Conservation (phyloP, 2,888 invertebrate species). For the Altica lythri region DNA sequence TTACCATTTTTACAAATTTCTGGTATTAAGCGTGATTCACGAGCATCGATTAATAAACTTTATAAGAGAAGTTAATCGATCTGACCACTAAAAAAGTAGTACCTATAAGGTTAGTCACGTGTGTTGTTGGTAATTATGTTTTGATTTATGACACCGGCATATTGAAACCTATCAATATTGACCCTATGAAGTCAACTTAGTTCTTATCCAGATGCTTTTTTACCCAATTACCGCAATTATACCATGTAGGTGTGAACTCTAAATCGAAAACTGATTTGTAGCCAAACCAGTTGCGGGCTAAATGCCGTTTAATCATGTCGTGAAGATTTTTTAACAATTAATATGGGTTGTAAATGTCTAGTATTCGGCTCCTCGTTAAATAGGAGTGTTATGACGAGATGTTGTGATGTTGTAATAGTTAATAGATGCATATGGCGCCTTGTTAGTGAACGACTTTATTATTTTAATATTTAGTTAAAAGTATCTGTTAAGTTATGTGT, state of each 20-base stretch:
- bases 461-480: no score
- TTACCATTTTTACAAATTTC: no score
- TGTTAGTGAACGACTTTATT: no score
- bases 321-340: slow-evolving; percentile 18
- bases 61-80: no score
- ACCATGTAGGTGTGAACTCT: slow-evolving; percentile 38
- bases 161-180: slow-evolving; percentile 39
- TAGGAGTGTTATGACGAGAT: not conserved
- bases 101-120: slow-evolving; percentile 27
- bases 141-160: slow-evolving; percentile 39
- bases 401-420: not conserved
- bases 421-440: slow-evolving; percentile 2
- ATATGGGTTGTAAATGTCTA: slow-evolving; percentile 11
- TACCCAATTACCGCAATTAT: slow-evolving; percentile 40
- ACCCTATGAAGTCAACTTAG: slow-evolving; percentile 21
- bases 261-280: slow-evolving; percentile 19
- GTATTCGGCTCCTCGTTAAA: slow-evolving; percentile 10
- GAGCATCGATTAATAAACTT: no score
- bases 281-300: slow-evolving; percentile 19
- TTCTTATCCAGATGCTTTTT: slow-evolving; percentile 31
- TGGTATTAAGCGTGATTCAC: no score
- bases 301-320: slow-evolving; percentile 7
- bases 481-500: no score
- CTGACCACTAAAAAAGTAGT: no score
- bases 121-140: slow-evolving; percentile 35